Percentiles rank a stretch among this genome's conserved stretches.
phyloP scores from a whole-genome alignment of 1,140 invertebrate genomes.

The Rhagoletis zephyria region DNA sequence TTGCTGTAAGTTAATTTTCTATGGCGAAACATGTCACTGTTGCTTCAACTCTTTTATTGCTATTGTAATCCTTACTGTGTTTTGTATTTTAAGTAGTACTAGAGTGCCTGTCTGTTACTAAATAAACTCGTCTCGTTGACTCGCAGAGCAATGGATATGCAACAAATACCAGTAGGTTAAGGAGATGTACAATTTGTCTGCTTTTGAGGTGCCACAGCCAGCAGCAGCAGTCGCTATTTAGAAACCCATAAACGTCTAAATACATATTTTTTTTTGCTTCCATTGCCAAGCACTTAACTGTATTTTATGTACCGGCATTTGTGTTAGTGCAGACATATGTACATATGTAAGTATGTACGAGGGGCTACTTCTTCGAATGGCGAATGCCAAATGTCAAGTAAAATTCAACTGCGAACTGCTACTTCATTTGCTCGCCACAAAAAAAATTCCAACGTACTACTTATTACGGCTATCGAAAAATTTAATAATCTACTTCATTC shows the following conservation, averaged over 20 bases:
- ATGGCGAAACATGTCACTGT: too few relatives aligned
- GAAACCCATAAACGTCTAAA: not conserved
- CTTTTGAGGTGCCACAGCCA: slow-evolving; percentile 3
- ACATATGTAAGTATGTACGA: not conserved
- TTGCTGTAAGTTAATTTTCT: too few relatives aligned
- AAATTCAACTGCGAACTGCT: slow-evolving; percentile 23
- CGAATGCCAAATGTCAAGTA: slow-evolving; percentile 31
- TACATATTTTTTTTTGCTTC: not conserved
- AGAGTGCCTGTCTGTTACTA: too few relatives aligned
- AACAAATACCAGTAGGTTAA: slow-evolving; percentile 9
- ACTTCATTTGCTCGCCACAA: slow-evolving; percentile 9
- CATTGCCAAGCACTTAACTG: slow-evolving; percentile 2
- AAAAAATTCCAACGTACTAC: not conserved
- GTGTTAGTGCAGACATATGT: not conserved
- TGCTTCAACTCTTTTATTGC: too few relatives aligned
- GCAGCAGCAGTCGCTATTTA: slow-evolving; percentile 16
- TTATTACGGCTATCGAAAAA: not conserved
- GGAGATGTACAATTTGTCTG: slow-evolving; percentile 8
- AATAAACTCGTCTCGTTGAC: too few relatives aligned
- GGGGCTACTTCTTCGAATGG: not conserved
- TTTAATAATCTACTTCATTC: not conserved
- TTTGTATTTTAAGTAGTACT: too few relatives aligned
- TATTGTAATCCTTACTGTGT: too few relatives aligned
- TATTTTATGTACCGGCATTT: slow-evolving; percentile 4
- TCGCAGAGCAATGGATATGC: not conserved